Conservation (phyloP, 1,140 invertebrate genomes). For the Heterodera carotae region DNA sequence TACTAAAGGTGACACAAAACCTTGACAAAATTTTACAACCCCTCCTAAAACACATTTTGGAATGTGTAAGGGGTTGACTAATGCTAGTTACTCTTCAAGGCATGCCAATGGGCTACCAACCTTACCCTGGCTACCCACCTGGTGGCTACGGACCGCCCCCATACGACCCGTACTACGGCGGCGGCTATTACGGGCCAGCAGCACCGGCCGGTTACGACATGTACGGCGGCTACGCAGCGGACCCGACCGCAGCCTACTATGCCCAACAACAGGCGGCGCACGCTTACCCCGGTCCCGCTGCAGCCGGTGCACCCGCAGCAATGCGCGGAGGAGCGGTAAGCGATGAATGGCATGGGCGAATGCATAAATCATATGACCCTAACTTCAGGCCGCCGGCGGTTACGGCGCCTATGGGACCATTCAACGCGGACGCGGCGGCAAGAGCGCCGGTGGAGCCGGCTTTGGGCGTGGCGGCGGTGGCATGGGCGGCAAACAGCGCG, state of each 20-base stretch:
- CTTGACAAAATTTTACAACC: too few species aligned
- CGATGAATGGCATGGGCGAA: too few species aligned
- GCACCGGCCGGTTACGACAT: constrained; percentile 31
- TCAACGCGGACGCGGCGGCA: constrained; percentile 34
- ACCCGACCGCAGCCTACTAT: constrained; percentile 28
- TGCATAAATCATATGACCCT: too few species aligned
- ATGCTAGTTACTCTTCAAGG: too few species aligned
- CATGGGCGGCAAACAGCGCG: constrained; percentile 47
- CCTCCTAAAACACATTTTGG: neutral
- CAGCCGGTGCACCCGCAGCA: neutral
- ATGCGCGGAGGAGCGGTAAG: neutral
- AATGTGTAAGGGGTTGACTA: too few species aligned
- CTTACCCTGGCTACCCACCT: constrained; percentile 21
- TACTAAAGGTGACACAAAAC: too few species aligned
- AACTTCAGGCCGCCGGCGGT: constrained; percentile 20
- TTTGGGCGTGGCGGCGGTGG: constrained; percentile 29
- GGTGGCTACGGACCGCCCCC: constrained; percentile 28
- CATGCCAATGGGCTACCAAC: constrained; percentile 30
- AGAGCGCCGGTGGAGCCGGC: constrained; percentile 18
- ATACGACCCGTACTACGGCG: constrained; percentile 33
- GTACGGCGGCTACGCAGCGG: constrained; percentile 33
- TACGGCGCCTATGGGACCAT: constrained; percentile 32
- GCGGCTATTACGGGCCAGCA: too few species aligned
- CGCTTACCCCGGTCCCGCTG: constrained; percentile 13
- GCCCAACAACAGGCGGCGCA: constrained; percentile 28